Conservation (phyloP, 2,888 invertebrate genomes). For the Epistrophella euchroma region DNA sequence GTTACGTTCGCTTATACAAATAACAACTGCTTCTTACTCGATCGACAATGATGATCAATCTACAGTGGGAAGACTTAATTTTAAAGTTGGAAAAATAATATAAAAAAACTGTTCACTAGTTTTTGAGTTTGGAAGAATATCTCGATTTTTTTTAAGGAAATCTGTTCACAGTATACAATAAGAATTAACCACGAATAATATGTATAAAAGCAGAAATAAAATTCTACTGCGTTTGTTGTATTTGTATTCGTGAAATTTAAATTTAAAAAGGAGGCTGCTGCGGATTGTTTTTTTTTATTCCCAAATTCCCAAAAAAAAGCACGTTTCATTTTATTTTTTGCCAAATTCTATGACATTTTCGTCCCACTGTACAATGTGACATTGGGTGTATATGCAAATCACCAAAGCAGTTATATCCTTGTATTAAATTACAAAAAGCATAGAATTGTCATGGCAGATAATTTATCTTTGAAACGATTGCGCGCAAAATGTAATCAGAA, state of each 20-base stretch:
- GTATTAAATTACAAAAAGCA: slow-evolving; percentile 70
- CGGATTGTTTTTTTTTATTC: too few relatives aligned
- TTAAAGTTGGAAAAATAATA: background rate
- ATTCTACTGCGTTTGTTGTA: too few relatives aligned
- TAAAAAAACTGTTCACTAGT: too few relatives aligned
- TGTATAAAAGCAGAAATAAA: too few relatives aligned
- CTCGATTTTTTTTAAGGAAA: too few relatives aligned
- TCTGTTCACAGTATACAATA: too few relatives aligned
- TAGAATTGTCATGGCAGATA: slow-evolving; percentile 70
- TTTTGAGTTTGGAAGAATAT: too few relatives aligned
- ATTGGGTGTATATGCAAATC: slow-evolving; percentile 59
- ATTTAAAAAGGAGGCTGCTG: too few relatives aligned
- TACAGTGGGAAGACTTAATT: background rate
- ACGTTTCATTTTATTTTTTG: background rate
- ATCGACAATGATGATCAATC: background rate
- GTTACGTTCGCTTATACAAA: slow-evolving; percentile 4
- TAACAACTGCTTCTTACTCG: background rate
- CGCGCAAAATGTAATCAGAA: slow-evolving; percentile 55
- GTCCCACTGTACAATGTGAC: slow-evolving; percentile 13
- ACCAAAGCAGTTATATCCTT: slow-evolving; percentile 67
- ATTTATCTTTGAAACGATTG: slow-evolving; percentile 66
- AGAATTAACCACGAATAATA: too few relatives aligned
- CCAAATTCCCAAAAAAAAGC: too few relatives aligned
- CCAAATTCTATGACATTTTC: background rate
- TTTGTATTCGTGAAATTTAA: too few relatives aligned